These are phyloP conservation scores for Siphamia tubifer DNA, from an alignment of 2,113 vertebrate species.

Conservation along the genomic window DNA sequence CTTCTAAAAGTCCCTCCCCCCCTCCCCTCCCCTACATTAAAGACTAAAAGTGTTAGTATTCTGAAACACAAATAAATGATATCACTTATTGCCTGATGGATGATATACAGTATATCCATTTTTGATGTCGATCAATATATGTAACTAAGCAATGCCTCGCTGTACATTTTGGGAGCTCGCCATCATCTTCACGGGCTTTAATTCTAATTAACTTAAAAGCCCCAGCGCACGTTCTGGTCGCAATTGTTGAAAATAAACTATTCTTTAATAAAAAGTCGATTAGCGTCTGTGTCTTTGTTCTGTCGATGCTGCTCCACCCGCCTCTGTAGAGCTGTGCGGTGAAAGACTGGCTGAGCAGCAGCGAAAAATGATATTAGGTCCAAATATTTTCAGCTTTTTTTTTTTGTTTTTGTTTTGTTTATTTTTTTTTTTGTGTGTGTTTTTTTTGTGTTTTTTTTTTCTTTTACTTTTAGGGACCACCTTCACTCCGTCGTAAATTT, in stretches of 20 bases:
- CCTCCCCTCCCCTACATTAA: slow-evolving; percentile 5
- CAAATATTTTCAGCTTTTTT: slow-evolving; percentile 76
- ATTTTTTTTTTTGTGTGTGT: slow-evolving; percentile 55
- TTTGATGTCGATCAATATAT: slow-evolving; percentile 34
- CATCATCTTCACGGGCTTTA: slow-evolving; percentile 1
- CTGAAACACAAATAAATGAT: slow-evolving; percentile 71
- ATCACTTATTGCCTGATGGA: slow-evolving; percentile 79
- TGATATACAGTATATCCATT: slow-evolving; percentile 59
- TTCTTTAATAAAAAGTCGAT: slow-evolving; percentile 22
- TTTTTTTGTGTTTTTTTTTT: too few relatives aligned
- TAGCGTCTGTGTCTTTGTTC: too few relatives aligned
- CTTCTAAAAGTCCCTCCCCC: not conserved
- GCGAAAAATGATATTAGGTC: slow-evolving; percentile 79
- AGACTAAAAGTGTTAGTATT: slow-evolving; percentile 67
- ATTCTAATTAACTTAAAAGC: slow-evolving; percentile 15
- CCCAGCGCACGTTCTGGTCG: slow-evolving; percentile 3
- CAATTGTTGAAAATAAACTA: slow-evolving; percentile 29
- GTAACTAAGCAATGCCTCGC: slow-evolving; percentile 37
- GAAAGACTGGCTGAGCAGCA: slow-evolving; percentile 76
- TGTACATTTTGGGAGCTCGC: slow-evolving; percentile 49
- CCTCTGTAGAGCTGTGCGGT: slow-evolving; percentile 41
- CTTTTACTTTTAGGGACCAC: slow-evolving; percentile 78
- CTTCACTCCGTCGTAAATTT: slow-evolving; percentile 77
- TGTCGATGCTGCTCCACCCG: slow-evolving; percentile 30
- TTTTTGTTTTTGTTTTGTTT: slow-evolving; percentile 51